Conservation (phyloP, 2,797 vertebrate genomes). For the Ambastaia sidthimunki region DNA sequence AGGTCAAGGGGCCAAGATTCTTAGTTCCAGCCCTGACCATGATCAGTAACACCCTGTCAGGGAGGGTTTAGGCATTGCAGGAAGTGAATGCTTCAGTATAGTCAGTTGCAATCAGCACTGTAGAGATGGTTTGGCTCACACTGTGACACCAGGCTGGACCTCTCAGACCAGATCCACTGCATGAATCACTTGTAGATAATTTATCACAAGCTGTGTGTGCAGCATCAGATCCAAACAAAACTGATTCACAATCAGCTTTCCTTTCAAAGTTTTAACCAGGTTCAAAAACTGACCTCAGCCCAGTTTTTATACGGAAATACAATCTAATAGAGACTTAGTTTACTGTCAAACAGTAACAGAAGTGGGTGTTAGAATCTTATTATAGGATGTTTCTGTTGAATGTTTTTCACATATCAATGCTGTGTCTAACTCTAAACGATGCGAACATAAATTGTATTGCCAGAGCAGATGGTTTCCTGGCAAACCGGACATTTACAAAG, state of each 20-base stretch:
- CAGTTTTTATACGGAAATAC: background rate
- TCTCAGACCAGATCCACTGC: conserved; percentile 33
- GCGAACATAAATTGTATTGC: background rate
- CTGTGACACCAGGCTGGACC: background rate
- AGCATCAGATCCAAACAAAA: background rate
- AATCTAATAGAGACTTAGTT: background rate
- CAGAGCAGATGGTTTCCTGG: conserved; percentile 11
- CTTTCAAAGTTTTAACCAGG: conserved; percentile 1
- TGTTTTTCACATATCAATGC: background rate
- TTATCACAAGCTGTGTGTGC: too few relatives aligned
- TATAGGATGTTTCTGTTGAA: background rate
- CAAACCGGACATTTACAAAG: background rate
- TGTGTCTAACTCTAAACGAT: background rate
- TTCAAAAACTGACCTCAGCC: background rate
- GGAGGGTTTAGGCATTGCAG: background rate
- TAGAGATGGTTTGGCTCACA: conserved; percentile 9
- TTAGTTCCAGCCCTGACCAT: background rate
- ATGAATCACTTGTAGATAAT: conserved; percentile 42
- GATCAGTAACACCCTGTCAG: conserved; percentile 30
- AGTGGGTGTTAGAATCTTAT: background rate
- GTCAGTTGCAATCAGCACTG: conserved; percentile 43
- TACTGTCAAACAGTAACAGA: background rate
- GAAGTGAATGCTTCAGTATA: conserved; percentile 4
- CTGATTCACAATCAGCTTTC: background rate
- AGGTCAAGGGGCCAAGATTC: background rate